Percentiles rank a stretch among this genome's conserved stretches.
These are phyloP conservation scores for Anadara kagoshimensis DNA, from an alignment of 1,140 invertebrate genomes.

Conservation along the genomic window DNA sequence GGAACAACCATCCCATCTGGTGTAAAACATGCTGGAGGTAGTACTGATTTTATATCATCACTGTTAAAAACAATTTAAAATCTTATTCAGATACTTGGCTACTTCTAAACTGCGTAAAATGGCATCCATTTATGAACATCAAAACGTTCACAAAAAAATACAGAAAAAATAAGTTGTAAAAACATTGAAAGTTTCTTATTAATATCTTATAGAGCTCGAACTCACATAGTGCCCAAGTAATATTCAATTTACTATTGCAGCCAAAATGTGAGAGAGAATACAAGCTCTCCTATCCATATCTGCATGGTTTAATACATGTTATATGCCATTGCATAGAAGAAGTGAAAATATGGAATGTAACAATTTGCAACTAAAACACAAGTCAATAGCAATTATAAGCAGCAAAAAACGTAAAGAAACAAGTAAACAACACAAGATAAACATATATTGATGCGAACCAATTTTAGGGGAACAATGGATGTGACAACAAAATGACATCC, in stretches of 20 bases:
- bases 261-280: too few species aligned
- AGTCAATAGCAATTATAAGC: too few species aligned
- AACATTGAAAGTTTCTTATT: not conserved
- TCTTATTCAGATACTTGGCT: not conserved
- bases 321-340: too few species aligned
- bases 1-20: conserved; percentile 52
- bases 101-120: not conserved
- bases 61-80: conserved; percentile 12
- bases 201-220: not conserved
- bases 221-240: not conserved
- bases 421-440: not conserved
- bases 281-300: too few species aligned
- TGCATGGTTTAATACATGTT: too few species aligned
- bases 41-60: conserved; percentile 42
- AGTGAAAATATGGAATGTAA: too few species aligned
- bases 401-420: not conserved
- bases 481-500: not conserved
- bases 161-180: not conserved
- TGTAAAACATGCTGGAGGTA: conserved; percentile 53
- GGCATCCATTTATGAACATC: not conserved
- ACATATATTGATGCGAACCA: not conserved
- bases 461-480: not conserved
- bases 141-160: not conserved
- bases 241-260: too few species aligned
- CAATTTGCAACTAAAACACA: too few species aligned